A percentile compares a stretch with the other conserved stretches of the same genome.
Conservation (phyloP, 2,888 invertebrate species). For the Unio pictorum region DNA sequence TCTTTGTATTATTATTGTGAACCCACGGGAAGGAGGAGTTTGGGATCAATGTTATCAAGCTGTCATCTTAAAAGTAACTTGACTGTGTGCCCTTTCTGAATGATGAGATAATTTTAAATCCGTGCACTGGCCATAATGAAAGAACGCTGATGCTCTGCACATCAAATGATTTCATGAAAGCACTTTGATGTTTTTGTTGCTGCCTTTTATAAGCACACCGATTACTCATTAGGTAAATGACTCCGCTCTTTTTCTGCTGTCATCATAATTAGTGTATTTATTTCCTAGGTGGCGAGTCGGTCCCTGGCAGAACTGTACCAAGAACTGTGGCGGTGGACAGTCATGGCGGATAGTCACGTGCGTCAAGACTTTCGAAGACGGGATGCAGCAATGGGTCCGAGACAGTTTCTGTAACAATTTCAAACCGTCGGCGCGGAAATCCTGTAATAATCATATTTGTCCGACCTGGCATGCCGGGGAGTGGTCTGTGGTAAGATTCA, state of each 20-base stretch:
- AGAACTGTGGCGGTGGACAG: conserved; percentile 88
- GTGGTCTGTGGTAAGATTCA: conserved; percentile 65
- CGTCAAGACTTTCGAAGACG: conserved; percentile 90
- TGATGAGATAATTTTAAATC: no score
- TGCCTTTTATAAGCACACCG: no score
- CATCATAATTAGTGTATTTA: conserved; percentile 7
- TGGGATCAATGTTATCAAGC: no score
- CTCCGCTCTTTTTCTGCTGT: not conserved
- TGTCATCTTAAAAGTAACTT: no score
- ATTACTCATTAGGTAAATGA: not conserved
- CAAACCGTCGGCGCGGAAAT: conserved; percentile 85
- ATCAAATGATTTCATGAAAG: no score
- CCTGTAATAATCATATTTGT: conserved; percentile 88
- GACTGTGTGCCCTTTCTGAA: no score
- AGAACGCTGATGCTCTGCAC: no score
- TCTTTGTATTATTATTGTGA: no score
- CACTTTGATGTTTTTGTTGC: no score
- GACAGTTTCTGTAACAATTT: conserved; percentile 84
- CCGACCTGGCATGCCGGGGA: conserved; percentile 81
- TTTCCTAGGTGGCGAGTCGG: conserved; percentile 86
- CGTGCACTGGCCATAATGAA: no score
- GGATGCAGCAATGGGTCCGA: conserved; percentile 77
- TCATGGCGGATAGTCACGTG: conserved; percentile 87
- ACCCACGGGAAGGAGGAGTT: no score
- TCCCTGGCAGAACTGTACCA: conserved; percentile 91